phyloP scores from a whole-genome alignment of 1,140 invertebrate species.

The Danaus melanippus region DNA sequence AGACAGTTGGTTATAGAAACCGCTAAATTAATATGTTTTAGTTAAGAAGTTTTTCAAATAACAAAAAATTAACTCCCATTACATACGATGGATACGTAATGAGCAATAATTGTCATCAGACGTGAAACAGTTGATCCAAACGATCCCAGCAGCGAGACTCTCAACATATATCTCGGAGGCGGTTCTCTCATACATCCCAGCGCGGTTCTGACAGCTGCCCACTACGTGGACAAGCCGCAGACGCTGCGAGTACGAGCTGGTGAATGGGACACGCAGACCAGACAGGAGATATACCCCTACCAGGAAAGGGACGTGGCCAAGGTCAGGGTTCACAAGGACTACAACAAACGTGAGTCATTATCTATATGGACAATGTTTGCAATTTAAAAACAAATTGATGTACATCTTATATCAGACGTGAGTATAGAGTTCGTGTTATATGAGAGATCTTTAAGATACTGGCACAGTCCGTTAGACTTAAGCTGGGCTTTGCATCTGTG shows the following conservation, averaged over 20 bases:
- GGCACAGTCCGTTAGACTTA: no score
- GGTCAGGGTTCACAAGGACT: conserved; percentile 69
- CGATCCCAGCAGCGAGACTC: conserved; percentile 57
- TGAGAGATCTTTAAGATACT: no score
- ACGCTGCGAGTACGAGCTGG: conserved; percentile 82
- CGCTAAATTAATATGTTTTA: no score
- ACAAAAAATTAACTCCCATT: neutral
- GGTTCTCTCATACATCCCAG: conserved; percentile 80
- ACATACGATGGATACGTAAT: neutral
- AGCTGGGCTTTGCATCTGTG: no score
- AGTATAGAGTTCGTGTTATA: no score
- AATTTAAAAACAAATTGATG: no score
- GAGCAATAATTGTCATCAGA: conserved; percentile 2
- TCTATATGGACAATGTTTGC: no score
- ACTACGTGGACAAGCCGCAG: conserved; percentile 62
- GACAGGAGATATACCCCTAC: conserved; percentile 67
- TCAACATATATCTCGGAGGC: conserved; percentile 81
- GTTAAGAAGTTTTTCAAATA: no score
- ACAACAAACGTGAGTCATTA: conserved; percentile 29
- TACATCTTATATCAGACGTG: no score
- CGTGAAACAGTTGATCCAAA: conserved; percentile 18
- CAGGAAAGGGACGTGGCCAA: conserved; percentile 67
- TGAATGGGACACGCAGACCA: conserved; percentile 75
- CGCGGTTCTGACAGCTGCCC: conserved; percentile 78
- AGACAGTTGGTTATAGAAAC: no score